phyloP scores from a whole-genome alignment of 2,113 vertebrate species.

The Carassius carassius region DNA sequence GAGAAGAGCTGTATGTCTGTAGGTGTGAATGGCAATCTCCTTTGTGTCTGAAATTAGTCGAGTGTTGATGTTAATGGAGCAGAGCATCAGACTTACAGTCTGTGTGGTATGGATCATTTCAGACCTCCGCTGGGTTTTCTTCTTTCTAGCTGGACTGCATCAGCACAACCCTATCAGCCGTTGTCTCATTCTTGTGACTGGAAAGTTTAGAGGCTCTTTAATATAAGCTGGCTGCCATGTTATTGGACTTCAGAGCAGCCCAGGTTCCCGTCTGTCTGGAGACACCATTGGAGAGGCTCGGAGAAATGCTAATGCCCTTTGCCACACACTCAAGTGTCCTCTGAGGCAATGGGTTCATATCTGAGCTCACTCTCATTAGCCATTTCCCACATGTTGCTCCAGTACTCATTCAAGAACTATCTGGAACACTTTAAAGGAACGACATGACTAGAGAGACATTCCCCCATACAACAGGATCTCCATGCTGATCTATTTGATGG shows the following conservation, averaged over 20 bases:
- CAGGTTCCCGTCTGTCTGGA: conserved; percentile 62
- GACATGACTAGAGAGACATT: background rate
- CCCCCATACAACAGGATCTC: background rate
- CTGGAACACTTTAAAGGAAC: background rate
- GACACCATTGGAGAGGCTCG: conserved; percentile 35
- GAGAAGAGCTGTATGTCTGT: no score
- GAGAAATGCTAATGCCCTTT: conserved; percentile 35
- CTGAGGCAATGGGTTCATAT: background rate
- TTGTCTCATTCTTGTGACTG: conserved; percentile 56
- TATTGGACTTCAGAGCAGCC: conserved; percentile 37
- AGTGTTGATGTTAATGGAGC: background rate
- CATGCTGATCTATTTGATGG: background rate
- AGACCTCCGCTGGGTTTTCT: conserved; percentile 20
- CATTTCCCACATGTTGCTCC: background rate
- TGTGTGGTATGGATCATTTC: conserved; percentile 10
- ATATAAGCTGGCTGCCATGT: conserved; percentile 17
- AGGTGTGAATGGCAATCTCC: background rate
- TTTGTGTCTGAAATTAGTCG: background rate
- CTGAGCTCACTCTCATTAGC: background rate
- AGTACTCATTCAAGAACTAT: background rate
- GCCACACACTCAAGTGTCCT: conserved; percentile 14
- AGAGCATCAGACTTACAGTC: background rate
- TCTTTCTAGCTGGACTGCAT: conserved; percentile 28
- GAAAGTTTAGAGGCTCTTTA: conserved; percentile 43
- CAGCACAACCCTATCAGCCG: conserved; percentile 30